phyloP scores from a whole-genome alignment of 2,113 vertebrate genomes.

The Anoplopoma fimbria region DNA sequence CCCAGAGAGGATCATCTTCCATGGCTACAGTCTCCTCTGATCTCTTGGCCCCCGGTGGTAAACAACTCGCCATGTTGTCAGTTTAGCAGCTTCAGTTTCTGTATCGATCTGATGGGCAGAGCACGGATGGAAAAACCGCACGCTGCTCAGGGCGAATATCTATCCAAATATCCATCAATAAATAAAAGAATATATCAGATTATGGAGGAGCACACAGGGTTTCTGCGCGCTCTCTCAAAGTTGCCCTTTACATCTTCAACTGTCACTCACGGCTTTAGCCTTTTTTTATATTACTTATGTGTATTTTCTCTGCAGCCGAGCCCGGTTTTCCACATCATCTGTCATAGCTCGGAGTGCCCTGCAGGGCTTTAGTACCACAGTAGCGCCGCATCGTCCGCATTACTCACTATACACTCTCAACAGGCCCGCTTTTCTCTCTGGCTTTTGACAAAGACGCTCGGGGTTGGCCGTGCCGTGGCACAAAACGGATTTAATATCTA shows the following conservation, averaged over 20 bases:
- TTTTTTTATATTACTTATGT: slow-evolving; percentile 30
- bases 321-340: slow-evolving; percentile 60
- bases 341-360: slow-evolving; percentile 55
- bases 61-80: slow-evolving; percentile 62
- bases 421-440: slow-evolving; percentile 39
- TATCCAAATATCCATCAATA: slow-evolving; percentile 38
- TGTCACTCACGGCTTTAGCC: slow-evolving; percentile 41
- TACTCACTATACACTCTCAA: slow-evolving; percentile 37
- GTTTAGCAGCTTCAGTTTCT: slow-evolving; percentile 54
- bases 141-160: slow-evolving; percentile 54
- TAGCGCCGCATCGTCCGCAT: slow-evolving; percentile 47
- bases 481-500: slow-evolving; percentile 34
- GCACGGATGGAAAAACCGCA: slow-evolving; percentile 15
- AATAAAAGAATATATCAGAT: slow-evolving; percentile 42
- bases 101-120: slow-evolving; percentile 59
- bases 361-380: slow-evolving; percentile 47
- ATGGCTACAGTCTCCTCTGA: slow-evolving; percentile 1
- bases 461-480: background rate
- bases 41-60: slow-evolving; percentile 47
- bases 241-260: slow-evolving; percentile 37
- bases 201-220: slow-evolving; percentile 65
- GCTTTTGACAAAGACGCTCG: slow-evolving; percentile 11
- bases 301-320: slow-evolving; percentile 38
- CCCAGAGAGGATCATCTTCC: slow-evolving; percentile 11
- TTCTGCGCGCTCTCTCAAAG: slow-evolving; percentile 18